Conservation (phyloP, 2,797 vertebrate species). For the Propithecus perrieri region DNA sequence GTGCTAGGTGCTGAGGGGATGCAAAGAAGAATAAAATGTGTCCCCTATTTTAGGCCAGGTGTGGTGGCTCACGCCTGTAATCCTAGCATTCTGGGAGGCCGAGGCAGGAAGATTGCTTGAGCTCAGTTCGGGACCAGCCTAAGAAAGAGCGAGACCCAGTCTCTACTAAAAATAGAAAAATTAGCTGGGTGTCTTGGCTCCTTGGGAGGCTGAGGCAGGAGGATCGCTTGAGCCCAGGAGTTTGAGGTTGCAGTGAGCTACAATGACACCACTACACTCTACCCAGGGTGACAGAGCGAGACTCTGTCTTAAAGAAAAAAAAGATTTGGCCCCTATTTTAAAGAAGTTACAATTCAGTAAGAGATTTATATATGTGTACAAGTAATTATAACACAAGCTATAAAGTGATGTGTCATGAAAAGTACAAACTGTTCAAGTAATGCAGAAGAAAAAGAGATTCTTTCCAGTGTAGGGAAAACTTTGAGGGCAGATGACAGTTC, state of each 20-base stretch:
- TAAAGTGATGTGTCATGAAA: neutral
- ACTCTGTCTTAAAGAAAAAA: neutral
- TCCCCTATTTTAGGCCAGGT: neutral
- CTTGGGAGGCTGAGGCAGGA: too few relatives aligned
- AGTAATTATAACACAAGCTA: neutral
- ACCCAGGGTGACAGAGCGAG: too few relatives aligned
- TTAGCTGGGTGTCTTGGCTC: too few relatives aligned
- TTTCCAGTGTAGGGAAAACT: neutral
- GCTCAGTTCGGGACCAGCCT: too few relatives aligned
- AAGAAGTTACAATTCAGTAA: constrained; percentile 6
- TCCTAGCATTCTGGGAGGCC: too few relatives aligned
- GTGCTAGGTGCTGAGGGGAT: neutral
- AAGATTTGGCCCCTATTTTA: neutral
- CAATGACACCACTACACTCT: too few relatives aligned
- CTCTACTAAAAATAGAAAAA: too few relatives aligned
- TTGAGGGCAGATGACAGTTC: neutral
- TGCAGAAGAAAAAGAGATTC: neutral
- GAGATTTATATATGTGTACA: neutral
- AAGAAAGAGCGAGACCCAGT: too few relatives aligned
- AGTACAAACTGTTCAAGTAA: neutral
- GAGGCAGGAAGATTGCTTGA: too few relatives aligned
- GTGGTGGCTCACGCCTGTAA: too few relatives aligned
- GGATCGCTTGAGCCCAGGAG: too few relatives aligned
- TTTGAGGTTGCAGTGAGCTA: too few relatives aligned
- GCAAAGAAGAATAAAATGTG: neutral